Conservation (phyloP, 2,888 invertebrate genomes). For the Amphimallon solstitiale region DNA sequence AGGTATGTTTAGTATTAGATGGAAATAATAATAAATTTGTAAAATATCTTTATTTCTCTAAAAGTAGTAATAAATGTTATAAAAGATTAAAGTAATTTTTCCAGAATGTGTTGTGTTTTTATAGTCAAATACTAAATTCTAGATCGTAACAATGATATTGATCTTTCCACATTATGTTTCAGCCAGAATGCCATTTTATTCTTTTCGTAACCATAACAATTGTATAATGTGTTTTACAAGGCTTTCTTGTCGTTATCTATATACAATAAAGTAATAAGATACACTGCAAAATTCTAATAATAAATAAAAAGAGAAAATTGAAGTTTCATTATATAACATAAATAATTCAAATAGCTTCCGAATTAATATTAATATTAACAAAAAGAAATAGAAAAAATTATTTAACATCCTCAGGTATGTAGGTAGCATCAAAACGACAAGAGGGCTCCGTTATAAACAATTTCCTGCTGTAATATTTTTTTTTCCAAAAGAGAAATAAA, state of each 20-base stretch:
- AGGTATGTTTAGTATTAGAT: neutral
- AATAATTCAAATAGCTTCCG: neutral
- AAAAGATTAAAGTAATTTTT: conserved; percentile 43
- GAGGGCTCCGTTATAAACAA: conserved; percentile 16
- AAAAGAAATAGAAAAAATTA: conserved; percentile 1
- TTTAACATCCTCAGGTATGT: conserved; percentile 29
- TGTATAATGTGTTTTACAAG: conserved; percentile 28
- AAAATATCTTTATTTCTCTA: conserved; percentile 43
- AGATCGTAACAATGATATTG: conserved; percentile 39
- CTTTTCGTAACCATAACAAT: neutral
- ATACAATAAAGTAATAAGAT: conserved; percentile 33
- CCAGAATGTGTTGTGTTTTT: conserved; percentile 40
- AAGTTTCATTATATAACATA: neutral
- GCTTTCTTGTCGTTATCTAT: conserved; percentile 38
- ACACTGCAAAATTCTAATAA: conserved; percentile 10
- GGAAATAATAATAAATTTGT: conserved; percentile 33
- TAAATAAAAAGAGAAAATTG: conserved; percentile 1
- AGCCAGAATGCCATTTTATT: neutral
- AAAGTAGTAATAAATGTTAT: conserved; percentile 43
- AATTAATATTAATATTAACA: conserved; percentile 8
- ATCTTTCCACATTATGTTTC: conserved; percentile 22
- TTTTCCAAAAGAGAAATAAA: conserved; percentile 21
- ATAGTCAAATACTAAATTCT: conserved; percentile 38
- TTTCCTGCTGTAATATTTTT: neutral
- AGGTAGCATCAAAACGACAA: conserved; percentile 36